Conservation (phyloP, 1,140 invertebrate species). For the Lepidurus apus region DNA sequence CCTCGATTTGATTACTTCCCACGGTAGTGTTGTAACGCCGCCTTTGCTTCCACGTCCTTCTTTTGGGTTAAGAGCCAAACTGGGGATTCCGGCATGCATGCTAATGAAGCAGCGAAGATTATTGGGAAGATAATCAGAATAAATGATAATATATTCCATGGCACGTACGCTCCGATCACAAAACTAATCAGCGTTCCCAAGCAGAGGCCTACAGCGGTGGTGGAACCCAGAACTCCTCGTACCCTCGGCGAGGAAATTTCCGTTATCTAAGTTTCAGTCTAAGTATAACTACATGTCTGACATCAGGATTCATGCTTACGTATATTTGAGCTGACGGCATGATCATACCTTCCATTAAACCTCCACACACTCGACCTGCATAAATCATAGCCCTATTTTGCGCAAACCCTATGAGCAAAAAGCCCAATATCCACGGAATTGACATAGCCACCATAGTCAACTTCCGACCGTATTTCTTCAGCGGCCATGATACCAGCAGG, state of each 20-base stretch:
- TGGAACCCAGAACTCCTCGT: conserved; percentile 28
- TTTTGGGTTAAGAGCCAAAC: conserved; percentile 27
- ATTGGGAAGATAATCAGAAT: conserved; percentile 13
- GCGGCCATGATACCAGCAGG: conserved; percentile 36
- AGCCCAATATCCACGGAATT: conserved; percentile 45
- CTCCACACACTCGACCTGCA: conserved; percentile 58
- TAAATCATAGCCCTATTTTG: conserved; percentile 45
- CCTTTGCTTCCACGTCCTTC: conserved; percentile 60
- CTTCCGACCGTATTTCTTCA: conserved; percentile 47
- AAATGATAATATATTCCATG: conserved; percentile 29
- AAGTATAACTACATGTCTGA: background rate
- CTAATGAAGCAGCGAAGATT: conserved; percentile 16
- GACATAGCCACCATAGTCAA: conserved; percentile 42
- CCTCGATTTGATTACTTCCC: conserved; percentile 47
- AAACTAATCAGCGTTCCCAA: conserved; percentile 28
- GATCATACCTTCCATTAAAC: conserved; percentile 56
- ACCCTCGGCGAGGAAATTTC: conserved; percentile 26
- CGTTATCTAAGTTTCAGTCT: conserved; percentile 2
- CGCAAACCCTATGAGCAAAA: conserved; percentile 40
- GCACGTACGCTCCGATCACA: conserved; percentile 31
- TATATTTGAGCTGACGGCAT: conserved; percentile 58
- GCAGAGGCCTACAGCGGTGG: background rate
- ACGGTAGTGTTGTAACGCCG: conserved; percentile 69
- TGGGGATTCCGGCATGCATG: conserved; percentile 26
- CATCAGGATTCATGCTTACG: conserved; percentile 44